Percentiles rank a stretch among this genome's conserved stretches.
Evolutionary conservation across 2,888 invertebrate species (phyloP).

Genomic region (Chloromyia formosa): DNA sequence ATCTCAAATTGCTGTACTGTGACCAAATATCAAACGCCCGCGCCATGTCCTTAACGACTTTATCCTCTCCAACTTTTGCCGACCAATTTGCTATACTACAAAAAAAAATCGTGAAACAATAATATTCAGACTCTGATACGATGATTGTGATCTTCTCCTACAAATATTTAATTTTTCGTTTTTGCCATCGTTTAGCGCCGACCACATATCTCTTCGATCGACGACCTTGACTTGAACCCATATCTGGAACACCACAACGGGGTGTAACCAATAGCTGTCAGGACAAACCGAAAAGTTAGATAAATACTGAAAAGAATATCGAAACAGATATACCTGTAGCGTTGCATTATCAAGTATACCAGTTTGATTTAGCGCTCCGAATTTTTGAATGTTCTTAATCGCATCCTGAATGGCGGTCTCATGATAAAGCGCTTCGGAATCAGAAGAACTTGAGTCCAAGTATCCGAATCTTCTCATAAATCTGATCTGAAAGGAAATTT

Average conservation of each 20-base stretch:
- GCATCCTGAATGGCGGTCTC: constrained; percentile 71
- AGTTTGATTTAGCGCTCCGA: constrained; percentile 75
- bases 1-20: constrained; percentile 70
- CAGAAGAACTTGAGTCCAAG: constrained; percentile 65
- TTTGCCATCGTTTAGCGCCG: constrained; percentile 74
- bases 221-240: constrained; percentile 59
- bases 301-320: neutral
- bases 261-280: constrained; percentile 71
- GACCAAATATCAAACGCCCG: constrained; percentile 76
- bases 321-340: constrained; percentile 63
- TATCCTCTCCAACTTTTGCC: constrained; percentile 68
- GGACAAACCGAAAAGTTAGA: constrained; percentile 51
- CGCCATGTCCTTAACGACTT: constrained; percentile 68
- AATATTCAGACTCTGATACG: constrained; percentile 26
- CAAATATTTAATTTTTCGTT: constrained; percentile 74
- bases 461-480: constrained; percentile 79
- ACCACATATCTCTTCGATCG: constrained; percentile 67
- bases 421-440: constrained; percentile 71
- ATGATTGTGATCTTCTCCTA: constrained; percentile 60
- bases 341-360: constrained; percentile 74
- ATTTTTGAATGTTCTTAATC: constrained; percentile 74
- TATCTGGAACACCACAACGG: constrained; percentile 78
- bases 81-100: constrained; percentile 76
- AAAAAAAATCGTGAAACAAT: neutral
- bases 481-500: constrained; percentile 64